Percentiles rank a stretch among this genome's conserved stretches.
phyloP scores from a whole-genome alignment of 2,888 invertebrate species.

The Caenorhabditis angaria region DNA sequence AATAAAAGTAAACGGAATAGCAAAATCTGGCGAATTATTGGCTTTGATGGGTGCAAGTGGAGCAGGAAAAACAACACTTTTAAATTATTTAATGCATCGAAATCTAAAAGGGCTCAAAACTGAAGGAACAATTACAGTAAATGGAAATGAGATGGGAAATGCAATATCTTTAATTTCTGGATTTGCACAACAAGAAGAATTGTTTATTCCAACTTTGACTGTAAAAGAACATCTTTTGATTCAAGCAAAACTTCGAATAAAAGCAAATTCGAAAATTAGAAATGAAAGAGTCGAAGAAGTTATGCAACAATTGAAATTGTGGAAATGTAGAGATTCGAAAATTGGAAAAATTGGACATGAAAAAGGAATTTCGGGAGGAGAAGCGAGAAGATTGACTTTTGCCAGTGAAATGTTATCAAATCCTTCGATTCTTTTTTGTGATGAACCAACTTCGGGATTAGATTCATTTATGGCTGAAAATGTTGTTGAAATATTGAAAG shows the following conservation, averaged over 20 bases:
- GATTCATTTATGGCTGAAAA: constrained; percentile 93
- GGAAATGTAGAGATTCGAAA: constrained; percentile 88
- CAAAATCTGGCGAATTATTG: constrained; percentile 32
- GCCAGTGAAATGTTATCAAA: constrained; percentile 88
- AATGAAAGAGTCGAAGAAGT: constrained; percentile 72
- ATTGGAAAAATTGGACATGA: constrained; percentile 87
- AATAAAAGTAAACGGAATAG: constrained; percentile 32
- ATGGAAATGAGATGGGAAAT: constrained; percentile 44
- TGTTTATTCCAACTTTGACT: constrained; percentile 65
- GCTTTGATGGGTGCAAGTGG: constrained; percentile 76
- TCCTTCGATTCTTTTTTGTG: constrained; percentile 92
- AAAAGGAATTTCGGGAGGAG: constrained; percentile 77
- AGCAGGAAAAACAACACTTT: constrained; percentile 90
- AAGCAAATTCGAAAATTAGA: constrained; percentile 13
- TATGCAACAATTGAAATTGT: constrained; percentile 84
- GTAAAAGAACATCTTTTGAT: constrained; percentile 66
- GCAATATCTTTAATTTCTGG: constrained; percentile 54
- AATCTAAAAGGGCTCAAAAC: constrained; percentile 63
- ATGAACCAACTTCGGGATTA: constrained; percentile 87
- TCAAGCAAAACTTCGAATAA: constrained; percentile 51
- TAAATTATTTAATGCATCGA: constrained; percentile 81
- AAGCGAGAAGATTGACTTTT: constrained; percentile 78
- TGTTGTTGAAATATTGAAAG: constrained; percentile 80
- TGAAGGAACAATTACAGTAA: constrained; percentile 63
- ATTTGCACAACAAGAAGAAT: constrained; percentile 69